phyloP scores from a whole-genome alignment of 2,888 invertebrate genomes.

The Limnephilus rhombicus region DNA sequence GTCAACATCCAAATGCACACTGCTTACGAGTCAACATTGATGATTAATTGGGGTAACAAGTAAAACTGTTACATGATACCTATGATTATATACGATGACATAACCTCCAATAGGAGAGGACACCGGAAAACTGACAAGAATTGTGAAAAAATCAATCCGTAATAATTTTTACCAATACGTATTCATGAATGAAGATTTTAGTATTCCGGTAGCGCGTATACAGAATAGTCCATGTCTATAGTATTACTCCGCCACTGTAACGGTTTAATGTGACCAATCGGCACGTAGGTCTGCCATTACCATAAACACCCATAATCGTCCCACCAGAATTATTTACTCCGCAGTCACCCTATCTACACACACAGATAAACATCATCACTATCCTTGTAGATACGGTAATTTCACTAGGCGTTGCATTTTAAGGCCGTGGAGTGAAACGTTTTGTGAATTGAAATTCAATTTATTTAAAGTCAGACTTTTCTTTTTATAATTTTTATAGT shows the following conservation, averaged over 20 bases:
- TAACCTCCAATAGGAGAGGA: too few relatives aligned
- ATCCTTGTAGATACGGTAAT: neutral
- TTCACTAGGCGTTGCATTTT: neutral
- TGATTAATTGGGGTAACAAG: too few relatives aligned
- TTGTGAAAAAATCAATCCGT: too few relatives aligned
- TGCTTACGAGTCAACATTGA: too few relatives aligned
- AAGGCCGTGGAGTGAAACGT: neutral
- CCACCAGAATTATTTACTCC: conserved; percentile 13
- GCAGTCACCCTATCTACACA: conserved; percentile 5
- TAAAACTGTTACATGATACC: too few relatives aligned
- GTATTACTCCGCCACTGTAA: conserved; percentile 3
- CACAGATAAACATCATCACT: neutral
- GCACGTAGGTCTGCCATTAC: conserved; percentile 20
- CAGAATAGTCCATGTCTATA: neutral
- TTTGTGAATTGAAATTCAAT: neutral
- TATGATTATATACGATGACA: too few relatives aligned
- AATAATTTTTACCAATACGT: neutral
- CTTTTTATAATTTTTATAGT: neutral
- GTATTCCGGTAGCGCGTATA: conserved; percentile 2
- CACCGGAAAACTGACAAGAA: too few relatives aligned
- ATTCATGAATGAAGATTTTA: neutral
- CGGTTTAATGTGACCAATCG: conserved; percentile 23
- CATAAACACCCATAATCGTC: conserved; percentile 28
- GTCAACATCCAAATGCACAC: too few relatives aligned
- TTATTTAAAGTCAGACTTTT: neutral